Evolutionary conservation across 2,797 vertebrate genomes (phyloP), one percentile per base, ranked within the genome.

Genomic region (Crax fasciolata): DNA sequence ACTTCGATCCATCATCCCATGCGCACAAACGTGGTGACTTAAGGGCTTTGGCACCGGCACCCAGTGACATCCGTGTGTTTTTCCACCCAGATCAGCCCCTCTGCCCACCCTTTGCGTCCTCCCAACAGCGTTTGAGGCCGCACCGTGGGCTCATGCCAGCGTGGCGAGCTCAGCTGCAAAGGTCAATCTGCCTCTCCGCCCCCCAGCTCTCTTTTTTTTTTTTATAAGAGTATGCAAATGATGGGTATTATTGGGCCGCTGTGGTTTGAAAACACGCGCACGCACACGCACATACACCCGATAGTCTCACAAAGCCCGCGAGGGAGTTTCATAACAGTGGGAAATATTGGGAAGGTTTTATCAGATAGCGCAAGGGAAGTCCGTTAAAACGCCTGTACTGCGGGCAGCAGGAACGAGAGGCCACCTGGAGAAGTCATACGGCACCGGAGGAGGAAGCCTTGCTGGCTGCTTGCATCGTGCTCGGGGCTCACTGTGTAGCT

Each of bases 311-410:
- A 90, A 90, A 88, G 92, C 93, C 93, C 4, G 58, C 78, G 86
- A 93, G 93, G 86, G 93, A 96, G 89, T 94, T 97, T 96, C 93
- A 93, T 78, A 97, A 92, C 87, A 61, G 94, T 93, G 91, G 91
- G 84, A 93, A 93, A 94, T 95, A 96, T 94, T 93, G 89, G 89
- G 88, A 94, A 96, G 65, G 83, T 93, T 96, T 96, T 94, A 89
- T 94, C 93, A 94, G 95, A 95, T 94, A 93, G 87, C 6, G 11
- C 87, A 96, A 93, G 95, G 96, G 94, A 97, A 96, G 92, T 94
- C 95, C 95, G 93, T 77, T 94, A 94, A 95, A 96, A 95, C 3
- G 90, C 95, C 87, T 89, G 76, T 72, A 84, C 81, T 93, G 89
- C 88, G 84, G 54, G 90, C 92, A 73, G 89, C 95, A 91, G 93